Evolutionary conservation across 1,140 invertebrate species (phyloP).

Genomic region (Calliphora vicina): DNA sequence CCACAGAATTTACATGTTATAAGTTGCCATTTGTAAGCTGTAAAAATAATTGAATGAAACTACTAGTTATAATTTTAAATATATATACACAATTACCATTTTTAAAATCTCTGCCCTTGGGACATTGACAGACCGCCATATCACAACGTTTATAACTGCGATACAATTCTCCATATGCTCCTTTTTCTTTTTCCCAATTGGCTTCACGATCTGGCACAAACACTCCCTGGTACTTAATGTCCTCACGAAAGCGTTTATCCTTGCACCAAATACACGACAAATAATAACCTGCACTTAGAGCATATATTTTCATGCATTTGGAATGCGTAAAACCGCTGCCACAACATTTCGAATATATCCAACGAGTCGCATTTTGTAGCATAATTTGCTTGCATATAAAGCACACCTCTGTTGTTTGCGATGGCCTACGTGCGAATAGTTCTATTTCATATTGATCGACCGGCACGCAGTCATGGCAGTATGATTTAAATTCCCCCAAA

Average conservation of each 20-base stretch:
- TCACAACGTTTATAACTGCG: conserved; percentile 42
- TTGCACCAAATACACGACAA: conserved; percentile 56
- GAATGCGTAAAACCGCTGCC: conserved; percentile 49
- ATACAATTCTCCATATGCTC: conserved; percentile 51
- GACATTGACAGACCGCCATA: conserved; percentile 43
- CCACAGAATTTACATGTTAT: conserved; percentile 37
- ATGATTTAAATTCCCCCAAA: conserved; percentile 41
- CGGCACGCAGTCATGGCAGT: conserved; percentile 44
- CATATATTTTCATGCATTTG: conserved; percentile 49
- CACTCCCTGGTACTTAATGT: conserved; percentile 45
- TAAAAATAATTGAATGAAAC: not conserved
- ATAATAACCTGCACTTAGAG: conserved; percentile 52
- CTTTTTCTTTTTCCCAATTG: conserved; percentile 47
- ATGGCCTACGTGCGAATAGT: conserved; percentile 37
- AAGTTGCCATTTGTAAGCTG: conserved; percentile 34
- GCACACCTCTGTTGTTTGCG: conserved; percentile 29
- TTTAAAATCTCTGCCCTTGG: conserved; percentile 43
- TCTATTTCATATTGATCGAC: conserved; percentile 40
- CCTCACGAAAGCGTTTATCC: conserved; percentile 42
- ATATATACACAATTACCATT: not conserved
- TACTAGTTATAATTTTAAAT: not conserved
- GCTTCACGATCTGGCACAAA: conserved; percentile 57
- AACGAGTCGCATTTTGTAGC: not conserved
- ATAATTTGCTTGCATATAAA: conserved; percentile 46
- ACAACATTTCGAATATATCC: conserved; percentile 50